Evolutionary conservation across 2,888 invertebrate species (phyloP), one percentile per base, ranked within the genome.

Genomic region (Drosophila barbarae): DNA sequence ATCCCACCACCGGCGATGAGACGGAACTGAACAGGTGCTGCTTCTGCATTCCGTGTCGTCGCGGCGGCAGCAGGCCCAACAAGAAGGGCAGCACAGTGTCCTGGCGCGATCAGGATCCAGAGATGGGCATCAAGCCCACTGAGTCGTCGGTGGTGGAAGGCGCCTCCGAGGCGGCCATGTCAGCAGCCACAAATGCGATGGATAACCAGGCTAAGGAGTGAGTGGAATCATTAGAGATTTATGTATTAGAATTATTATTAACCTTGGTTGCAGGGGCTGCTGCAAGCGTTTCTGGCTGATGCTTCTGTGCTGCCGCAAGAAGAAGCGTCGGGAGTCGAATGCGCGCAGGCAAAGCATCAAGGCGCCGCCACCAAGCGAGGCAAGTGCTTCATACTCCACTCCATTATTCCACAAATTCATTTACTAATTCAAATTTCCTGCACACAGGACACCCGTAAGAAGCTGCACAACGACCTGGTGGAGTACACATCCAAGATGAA

Each of bases 401-500:
- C 4, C 7, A 12, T 7, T 21, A 28, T 1, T 41, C 13, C 13
- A 23, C 8, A 7, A 10, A 21, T 23, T 23, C 9, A 4, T 2
- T 42, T 42, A 42, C 7, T 38, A 12, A 23, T 39, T 34, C 10
- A 5, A 13, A 42, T 26, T 21, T 49, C 38, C 26, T 34, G 56
- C 21, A 85, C 86, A 1, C 89, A 95, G 95, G 95, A 95, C 73
- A 92, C 91, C 1, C 92, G 93, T 71, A 92, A 93, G 55, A 96
- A 95, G 87, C 90, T 96, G 72, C 96, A 96, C 82, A 90, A 93
- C 0, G 92, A 93, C 26, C 90, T 96, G 69, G 93, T 96, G 18
- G 96, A 96, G 84, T 94, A 95, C 87, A 93, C 92, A 66, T 96
- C 97, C 2, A 92, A 95, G 86, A 97, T 98, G 93, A 94, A 95